These are phyloP conservation scores for Acinonyx jubatus DNA, from an alignment of 2,113 vertebrate species.

Conservation along the genomic window DNA sequence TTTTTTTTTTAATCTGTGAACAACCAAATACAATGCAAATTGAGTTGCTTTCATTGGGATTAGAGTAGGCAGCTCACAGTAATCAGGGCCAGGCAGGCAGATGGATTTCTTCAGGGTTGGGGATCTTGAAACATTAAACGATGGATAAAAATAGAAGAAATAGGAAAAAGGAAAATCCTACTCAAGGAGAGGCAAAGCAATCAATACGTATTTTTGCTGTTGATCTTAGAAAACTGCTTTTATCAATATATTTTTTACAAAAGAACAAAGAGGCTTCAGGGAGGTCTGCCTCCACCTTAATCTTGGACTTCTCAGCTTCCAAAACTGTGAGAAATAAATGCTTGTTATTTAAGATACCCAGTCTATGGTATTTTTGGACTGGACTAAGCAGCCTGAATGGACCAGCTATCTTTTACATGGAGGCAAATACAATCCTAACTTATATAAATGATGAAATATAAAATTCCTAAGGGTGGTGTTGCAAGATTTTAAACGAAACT, in stretches of 20 bases:
- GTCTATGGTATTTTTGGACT: neutral
- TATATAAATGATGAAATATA: neutral
- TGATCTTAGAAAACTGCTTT: conserved; percentile 24
- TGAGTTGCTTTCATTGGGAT: neutral
- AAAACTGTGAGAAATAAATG: neutral
- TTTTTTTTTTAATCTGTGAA: neutral
- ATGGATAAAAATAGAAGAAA: neutral
- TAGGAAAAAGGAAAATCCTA: neutral
- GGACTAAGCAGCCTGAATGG: neutral
- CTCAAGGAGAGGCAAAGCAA: neutral
- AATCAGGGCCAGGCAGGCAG: neutral
- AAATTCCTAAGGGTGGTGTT: neutral
- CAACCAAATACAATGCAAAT: neutral
- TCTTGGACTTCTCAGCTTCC: neutral
- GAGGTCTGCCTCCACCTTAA: neutral
- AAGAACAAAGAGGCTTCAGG: neutral
- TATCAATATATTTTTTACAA: neutral
- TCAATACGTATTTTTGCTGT: neutral
- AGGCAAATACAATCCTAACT: neutral
- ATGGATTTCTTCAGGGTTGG: neutral
- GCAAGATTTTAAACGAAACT: neutral
- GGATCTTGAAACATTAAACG: neutral
- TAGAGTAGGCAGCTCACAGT: neutral
- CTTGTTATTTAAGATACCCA: neutral
- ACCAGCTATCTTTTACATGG: neutral